Base-by-base conservation (phyloP, 2,888 invertebrate species). In the Dorcus hopei region DNA sequence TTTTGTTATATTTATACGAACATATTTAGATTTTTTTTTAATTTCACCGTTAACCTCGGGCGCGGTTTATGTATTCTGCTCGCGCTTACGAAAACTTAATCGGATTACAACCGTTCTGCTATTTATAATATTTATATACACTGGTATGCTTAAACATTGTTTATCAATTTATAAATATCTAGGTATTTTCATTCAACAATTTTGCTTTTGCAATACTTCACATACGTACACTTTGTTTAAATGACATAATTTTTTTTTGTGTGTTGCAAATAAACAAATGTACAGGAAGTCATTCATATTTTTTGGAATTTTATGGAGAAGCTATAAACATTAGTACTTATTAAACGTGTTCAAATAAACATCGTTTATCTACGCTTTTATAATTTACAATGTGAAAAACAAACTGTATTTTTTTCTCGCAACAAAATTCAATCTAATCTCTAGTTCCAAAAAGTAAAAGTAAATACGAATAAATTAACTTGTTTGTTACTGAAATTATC, bases 121-220 rank as follows among this genome's bases (percentile, higher is more conserved):
- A 54, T 58, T 58, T 58, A 58, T 58, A 58, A 58, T 57, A 57
- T 58, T 58, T 58, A 53, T 58, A 58, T 48, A 58, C 58, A 53
- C 48, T 48, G 47, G 53, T 49, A 58, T 49, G 53, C 41, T 58
- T 42, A 57, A 58, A 58, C 53, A 42, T 56, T 59, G 59, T 59
- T 59, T 59, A 59, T 59, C 55, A 52, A 52, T 54, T 59, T 59
- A 59, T 55, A 59, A 59, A 59, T 59, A 59, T 53, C 58, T 48
- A 48, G 56, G 52, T 55, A 55, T 59, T 59, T 52, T 55, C 59
- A 59, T 59, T 59, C 59, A 19, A 55, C 56, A 52, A 59, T 59
- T 59, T 56, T 41, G 42, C 51, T 59, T 59, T 59, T 59, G 48
- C 52, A 45, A n/a, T 11, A 5, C 26, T 33, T 33, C 45, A 23